Base-by-base conservation (phyloP, 2,797 vertebrate species). In the Xenopus petersii region DNA sequence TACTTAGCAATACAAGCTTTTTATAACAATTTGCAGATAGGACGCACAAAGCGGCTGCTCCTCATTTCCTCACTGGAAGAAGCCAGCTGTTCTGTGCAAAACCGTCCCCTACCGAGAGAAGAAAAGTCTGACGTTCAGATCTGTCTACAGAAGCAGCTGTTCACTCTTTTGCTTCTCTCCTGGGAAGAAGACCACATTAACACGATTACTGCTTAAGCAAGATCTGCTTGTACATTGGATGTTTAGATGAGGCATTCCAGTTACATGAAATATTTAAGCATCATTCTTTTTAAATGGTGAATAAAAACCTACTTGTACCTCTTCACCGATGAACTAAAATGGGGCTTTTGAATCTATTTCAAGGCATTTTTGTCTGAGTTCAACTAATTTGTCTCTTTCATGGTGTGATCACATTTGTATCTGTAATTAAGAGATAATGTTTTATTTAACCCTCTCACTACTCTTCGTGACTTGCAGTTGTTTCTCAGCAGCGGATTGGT, bases 341-440 rank as follows among this genome's bases (percentile, higher is more conserved):
- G 64, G 64, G 66, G 79, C 80, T 81, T 82, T 64, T 72, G 60
- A 73, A 70, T 36, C 71, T 68, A 64, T 79, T 70, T 71, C 54
- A 58, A 67, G 76, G 56, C 81, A 49, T 73, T 78, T 73, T 30
- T 64, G 26, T 30, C 26, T 30, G 46, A 75, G 47, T 82, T 82
- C 64, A 80, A 51, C 26, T 64, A 67, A 51, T 51, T 51, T 83
- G 82, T 81, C 26, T 30, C 49, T 81, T 81, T 78, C 42, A 63
- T 79, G 30, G 49, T 71, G 66, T 74, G 26, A 68, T 84, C 56
- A 71, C 64, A 85, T 81, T 85, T 88, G 81, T 87, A 84, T 87
- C 88, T 87, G 82, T 82, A 85, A 87, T 85, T 80, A 85, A 82
- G 83, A 86, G 80, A 84, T 86, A 83, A 86, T 80, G 72, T 6